Percentiles rank a stretch among this genome's conserved stretches.
Evolutionary conservation across 2,888 invertebrate genomes (phyloP).

Genomic region (Brachyopa scutellaris): DNA sequence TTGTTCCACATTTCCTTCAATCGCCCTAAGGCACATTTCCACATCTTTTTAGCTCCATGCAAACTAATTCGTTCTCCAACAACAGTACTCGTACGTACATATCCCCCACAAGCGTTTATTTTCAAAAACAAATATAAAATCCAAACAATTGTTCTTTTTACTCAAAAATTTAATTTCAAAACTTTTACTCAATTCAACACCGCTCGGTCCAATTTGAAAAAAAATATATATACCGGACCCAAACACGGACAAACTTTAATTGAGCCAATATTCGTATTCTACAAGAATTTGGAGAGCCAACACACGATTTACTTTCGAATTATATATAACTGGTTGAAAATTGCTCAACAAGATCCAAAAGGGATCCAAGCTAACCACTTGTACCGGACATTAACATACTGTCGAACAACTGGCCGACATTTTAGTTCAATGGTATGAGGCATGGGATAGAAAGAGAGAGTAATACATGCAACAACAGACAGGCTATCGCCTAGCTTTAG

Average conservation of each 20-base stretch:
- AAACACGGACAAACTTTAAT: slow-evolving; percentile 39
- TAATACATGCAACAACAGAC: neutral
- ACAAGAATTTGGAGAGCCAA: slow-evolving; percentile 48
- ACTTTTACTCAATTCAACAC: slow-evolving; percentile 63
- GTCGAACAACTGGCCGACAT: slow-evolving; percentile 45
- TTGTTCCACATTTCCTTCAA: too few relatives aligned
- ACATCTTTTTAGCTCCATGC: too few relatives aligned
- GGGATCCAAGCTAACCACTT: slow-evolving; percentile 13
- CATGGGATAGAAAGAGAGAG: neutral
- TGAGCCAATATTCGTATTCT: slow-evolving; percentile 46
- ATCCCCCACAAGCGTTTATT: too few relatives aligned
- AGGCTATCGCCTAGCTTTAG: neutral
- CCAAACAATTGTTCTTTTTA: too few relatives aligned
- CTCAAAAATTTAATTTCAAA: slow-evolving; percentile 47
- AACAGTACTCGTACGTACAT: too few relatives aligned
- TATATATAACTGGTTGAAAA: slow-evolving; percentile 28
- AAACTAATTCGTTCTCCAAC: too few relatives aligned
- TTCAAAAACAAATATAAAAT: too few relatives aligned
- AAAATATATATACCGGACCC: neutral
- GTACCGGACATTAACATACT: slow-evolving; percentile 52
- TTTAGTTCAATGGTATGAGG: slow-evolving; percentile 1
- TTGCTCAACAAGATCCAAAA: neutral
- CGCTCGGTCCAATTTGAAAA: slow-evolving; percentile 15
- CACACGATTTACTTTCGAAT: slow-evolving; percentile 41
- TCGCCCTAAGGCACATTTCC: too few relatives aligned